Percentiles rank a stretch among this genome's conserved stretches.
These are phyloP conservation scores for Yponomeuta sedellus DNA, from an alignment of 2,888 invertebrate genomes.

Conservation along the genomic window DNA sequence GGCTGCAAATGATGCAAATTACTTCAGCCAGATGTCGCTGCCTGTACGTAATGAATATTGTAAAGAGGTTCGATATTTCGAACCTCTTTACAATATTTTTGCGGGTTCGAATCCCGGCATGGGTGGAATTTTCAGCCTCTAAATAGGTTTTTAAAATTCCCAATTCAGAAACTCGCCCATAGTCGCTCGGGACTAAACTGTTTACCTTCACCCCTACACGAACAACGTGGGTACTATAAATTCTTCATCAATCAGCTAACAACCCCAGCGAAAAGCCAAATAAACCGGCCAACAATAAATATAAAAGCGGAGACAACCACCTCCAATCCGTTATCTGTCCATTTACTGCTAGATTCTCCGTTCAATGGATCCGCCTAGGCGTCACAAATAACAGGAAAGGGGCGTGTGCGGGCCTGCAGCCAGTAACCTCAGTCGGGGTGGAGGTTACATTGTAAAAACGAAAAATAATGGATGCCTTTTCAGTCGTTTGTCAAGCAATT, in stretches of 20 bases:
- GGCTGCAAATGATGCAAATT: too few species aligned
- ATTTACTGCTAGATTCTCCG: background rate
- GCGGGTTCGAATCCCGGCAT: too few species aligned
- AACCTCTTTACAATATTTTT: too few species aligned
- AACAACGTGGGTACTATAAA: too few species aligned
- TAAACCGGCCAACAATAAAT: background rate
- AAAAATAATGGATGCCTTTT: background rate
- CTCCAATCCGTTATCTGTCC: constrained; percentile 6
- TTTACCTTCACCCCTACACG: too few species aligned
- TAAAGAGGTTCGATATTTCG: too few species aligned
- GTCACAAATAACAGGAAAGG: constrained; percentile 1
- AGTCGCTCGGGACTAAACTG: too few species aligned
- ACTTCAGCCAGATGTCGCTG: too few species aligned
- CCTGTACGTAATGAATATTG: too few species aligned
- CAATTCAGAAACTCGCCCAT: too few species aligned
- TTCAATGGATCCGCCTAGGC: background rate
- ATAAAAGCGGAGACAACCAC: background rate
- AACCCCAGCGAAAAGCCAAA: background rate
- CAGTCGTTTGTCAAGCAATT: background rate
- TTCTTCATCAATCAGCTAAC: background rate
- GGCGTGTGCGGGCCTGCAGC: background rate
- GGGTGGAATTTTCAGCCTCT: too few species aligned
- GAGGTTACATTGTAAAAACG: background rate
- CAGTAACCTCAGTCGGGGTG: background rate
- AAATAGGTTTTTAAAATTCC: too few species aligned